A percentile compares a stretch with the other conserved stretches of the same genome.
Evolutionary conservation across 2,888 invertebrate species (phyloP).

Genomic region (Lepidocyrtoides sp.): DNA sequence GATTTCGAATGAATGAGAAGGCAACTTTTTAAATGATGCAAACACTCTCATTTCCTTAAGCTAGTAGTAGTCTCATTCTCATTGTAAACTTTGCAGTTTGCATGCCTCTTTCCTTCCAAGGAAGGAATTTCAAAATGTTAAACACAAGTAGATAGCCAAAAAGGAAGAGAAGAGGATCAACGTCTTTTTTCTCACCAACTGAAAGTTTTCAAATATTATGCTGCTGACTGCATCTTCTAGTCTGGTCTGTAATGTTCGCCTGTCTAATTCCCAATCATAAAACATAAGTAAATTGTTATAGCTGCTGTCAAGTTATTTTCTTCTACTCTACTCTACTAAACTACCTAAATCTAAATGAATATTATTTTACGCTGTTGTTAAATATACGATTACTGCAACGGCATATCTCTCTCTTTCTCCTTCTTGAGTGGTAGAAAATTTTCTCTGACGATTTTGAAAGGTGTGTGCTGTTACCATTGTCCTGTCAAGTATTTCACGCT

Average conservation of each 20-base stretch:
- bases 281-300: constrained; percentile 29
- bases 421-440: background rate
- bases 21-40: constrained; percentile 27
- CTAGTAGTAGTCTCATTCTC: background rate
- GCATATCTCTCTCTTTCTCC: no score
- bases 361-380: no score
- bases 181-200: background rate
- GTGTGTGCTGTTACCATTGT: constrained; percentile 38
- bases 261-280: constrained; percentile 18
- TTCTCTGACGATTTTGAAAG: constrained; percentile 15
- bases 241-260: background rate
- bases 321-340: no score
- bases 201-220: constrained; percentile 1
- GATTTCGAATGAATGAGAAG: constrained; percentile 15
- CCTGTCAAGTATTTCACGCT: constrained; percentile 45
- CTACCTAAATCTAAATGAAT: no score
- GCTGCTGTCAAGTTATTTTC: no score
- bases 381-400: no score
- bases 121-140: constrained; percentile 29
- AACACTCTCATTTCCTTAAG: constrained; percentile 32
- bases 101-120: background rate
- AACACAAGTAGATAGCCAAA: background rate
- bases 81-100: background rate
- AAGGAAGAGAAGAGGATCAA: constrained; percentile 32
- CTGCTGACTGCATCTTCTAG: background rate